Evolutionary conservation across 2,888 invertebrate species (phyloP), one percentile per base, ranked within the genome.

Genomic region (Brachylomia viminalis): DNA sequence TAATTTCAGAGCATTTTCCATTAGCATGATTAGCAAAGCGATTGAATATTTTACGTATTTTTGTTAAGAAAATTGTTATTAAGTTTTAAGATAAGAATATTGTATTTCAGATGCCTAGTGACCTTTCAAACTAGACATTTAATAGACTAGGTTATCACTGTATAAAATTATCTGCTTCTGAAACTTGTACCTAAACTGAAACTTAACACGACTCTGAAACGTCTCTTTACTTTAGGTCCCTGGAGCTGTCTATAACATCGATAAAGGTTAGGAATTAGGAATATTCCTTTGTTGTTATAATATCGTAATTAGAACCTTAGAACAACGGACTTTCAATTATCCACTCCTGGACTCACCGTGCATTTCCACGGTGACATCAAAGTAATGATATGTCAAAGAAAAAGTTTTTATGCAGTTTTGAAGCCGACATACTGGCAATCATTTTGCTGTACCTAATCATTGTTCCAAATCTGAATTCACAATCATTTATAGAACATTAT

Each of bases 151-250:
- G 42, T 23, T 69, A 49, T 5, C 42, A 33, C 7, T 20, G 30
- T 49, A 42, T 79, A 69, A 54, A 65, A 69, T 69, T 6, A 59
- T 66, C 42, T 42, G 27, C 6, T 42, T 56, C 23, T 38, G 17
- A 79, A 47, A 79, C 38, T 68, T 69, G 67, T 64, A n/a, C n/a
- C n/a, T n/a, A 47, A 79, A 69, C 45, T 59, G 42, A 80, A 68
- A 74, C 52, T 68, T 58, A 38, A 33, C 10, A 52, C 47, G n/a
- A 47, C 8, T 74, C 30, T 56, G 17, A 38, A 68, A 66, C 58
- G 13, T 54, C 52, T 78, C 15, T 38, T 47, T 64, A 68, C 33
- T 59, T 75, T 65, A 38, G 33, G 15, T 59, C 65, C 30, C 30
- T 65, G 56, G 23, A 52, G n/a, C 58, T 64, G 30, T 33, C n/a